A percentile compares a stretch with the other conserved stretches of the same genome.
These are phyloP conservation scores for Raja brachyura DNA, from an alignment of 2,113 vertebrate species.

Conservation along the genomic window DNA sequence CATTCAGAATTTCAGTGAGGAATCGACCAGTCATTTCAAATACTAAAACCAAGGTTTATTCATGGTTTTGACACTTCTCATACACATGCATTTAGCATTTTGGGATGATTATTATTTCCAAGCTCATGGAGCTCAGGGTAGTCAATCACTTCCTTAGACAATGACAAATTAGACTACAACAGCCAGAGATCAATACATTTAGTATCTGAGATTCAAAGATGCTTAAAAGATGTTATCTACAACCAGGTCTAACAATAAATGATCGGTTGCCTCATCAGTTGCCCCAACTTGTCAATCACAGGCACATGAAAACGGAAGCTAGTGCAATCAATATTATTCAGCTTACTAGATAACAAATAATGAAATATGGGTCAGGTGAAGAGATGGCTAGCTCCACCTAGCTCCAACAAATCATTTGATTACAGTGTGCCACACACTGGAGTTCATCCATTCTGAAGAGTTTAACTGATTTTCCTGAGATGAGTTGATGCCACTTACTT, in stretches of 20 bases:
- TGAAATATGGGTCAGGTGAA: not conserved
- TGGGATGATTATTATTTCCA: not conserved
- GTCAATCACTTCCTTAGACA: not conserved
- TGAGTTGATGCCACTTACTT: not conserved
- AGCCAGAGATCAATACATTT: not conserved
- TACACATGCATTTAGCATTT: not conserved
- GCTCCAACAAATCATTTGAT: not conserved
- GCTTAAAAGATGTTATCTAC: not conserved
- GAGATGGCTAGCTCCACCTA: not conserved
- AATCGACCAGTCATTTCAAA: not conserved
- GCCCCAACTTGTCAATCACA: constrained; percentile 1
- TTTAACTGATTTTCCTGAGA: not conserved
- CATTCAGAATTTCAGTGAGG: not conserved
- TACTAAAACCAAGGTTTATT: not conserved
- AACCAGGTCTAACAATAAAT: not conserved
- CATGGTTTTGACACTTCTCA: not conserved
- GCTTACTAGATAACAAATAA: not conserved
- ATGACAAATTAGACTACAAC: constrained; percentile 12
- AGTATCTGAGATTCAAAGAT: constrained; percentile 24
- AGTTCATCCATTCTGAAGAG: not conserved
- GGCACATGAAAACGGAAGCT: not conserved
- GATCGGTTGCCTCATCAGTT: not conserved
- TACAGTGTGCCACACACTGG: not conserved
- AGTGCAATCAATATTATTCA: not conserved
- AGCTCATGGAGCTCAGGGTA: not conserved